Evolutionary conservation across 2,113 vertebrate species (phyloP), one percentile per base, ranked within the genome.

Genomic region (Muntiacus muntjak): DNA sequence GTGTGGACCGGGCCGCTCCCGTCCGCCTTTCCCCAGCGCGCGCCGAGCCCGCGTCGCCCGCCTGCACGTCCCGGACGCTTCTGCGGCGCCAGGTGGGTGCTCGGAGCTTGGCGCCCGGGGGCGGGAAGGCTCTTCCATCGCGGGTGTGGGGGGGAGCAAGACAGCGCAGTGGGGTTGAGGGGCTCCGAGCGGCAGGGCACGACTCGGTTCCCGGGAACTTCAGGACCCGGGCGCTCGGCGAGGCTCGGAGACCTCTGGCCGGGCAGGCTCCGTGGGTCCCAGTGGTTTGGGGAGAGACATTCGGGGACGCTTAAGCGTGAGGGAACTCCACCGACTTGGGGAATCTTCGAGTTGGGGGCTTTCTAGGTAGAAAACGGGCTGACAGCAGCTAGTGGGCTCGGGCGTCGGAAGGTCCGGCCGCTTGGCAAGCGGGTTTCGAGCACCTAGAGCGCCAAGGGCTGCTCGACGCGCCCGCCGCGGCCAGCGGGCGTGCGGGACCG

Each of bases 51-150:
- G 74, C 62, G 47, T 95, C 15, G 47, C 40, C 54, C 0, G 19
- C 71, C 71, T 1, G 85, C 91, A 4, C 15, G 30, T 19, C 28
- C 89, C 74, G 11, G 89, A 45, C n/a, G 21, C 50, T 19, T 60
- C 74, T 2, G n/a, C 13, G 19, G 88, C 71, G 89, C 90, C 19
- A 97, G 97, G 93, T 97, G 88, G 93, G 97, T 87, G 60, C 84
- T 2, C n/a, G 9, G 43, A 36, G 60, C 54, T 19, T 50, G 16
- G 78, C 28, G 83, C 57, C 19, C 6, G 40, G 74, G 26, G 30
- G 1, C 1, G 52, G 30, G 55, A 19, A 43, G 16, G 36, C 43
- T 26, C 47, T 36, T 74, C 47, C 58, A 43, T 19, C 71, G 71
- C 28, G 74, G 71, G 71, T 16, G 67, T 36, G 17, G 9, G 23